A percentile compares a stretch with the other conserved stretches of the same genome.
Evolutionary conservation across 2,113 vertebrate species (phyloP).

Genomic region (Harpagus bidentatus): DNA sequence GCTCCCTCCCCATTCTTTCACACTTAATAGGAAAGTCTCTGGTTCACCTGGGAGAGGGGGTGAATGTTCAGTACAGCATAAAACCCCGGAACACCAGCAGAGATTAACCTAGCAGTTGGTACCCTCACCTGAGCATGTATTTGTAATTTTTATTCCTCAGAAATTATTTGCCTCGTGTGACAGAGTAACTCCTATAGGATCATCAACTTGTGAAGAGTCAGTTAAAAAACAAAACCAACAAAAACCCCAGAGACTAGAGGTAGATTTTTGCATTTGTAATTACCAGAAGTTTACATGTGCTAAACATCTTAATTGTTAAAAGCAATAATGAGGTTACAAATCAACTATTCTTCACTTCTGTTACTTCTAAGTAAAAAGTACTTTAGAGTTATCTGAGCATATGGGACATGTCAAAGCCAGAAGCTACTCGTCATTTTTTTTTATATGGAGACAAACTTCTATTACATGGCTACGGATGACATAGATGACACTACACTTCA

Average conservation of each 20-base stretch:
- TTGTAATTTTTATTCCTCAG: not conserved
- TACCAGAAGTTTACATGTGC: not conserved
- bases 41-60: not conserved
- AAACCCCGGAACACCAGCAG: not conserved
- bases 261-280: not conserved
- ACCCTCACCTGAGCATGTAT: not conserved
- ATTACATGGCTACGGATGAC: not conserved
- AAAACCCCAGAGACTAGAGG: not conserved
- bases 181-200: not conserved
- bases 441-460: not conserved
- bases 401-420: constrained; percentile 7
- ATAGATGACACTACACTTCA: not conserved
- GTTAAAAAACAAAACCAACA: not conserved
- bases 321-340: not conserved
- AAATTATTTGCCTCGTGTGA: not conserved
- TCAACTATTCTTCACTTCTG: not conserved
- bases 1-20: not conserved
- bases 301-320: not conserved
- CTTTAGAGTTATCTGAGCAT: not conserved
- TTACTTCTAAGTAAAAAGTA: not conserved
- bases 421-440: not conserved
- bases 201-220: not conserved
- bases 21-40: not conserved
- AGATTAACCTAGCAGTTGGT: not conserved
- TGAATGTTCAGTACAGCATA: not conserved